These are phyloP conservation scores for Ammospiza nelsoni DNA, from an alignment of 2,113 vertebrate species.

Conservation along the genomic window DNA sequence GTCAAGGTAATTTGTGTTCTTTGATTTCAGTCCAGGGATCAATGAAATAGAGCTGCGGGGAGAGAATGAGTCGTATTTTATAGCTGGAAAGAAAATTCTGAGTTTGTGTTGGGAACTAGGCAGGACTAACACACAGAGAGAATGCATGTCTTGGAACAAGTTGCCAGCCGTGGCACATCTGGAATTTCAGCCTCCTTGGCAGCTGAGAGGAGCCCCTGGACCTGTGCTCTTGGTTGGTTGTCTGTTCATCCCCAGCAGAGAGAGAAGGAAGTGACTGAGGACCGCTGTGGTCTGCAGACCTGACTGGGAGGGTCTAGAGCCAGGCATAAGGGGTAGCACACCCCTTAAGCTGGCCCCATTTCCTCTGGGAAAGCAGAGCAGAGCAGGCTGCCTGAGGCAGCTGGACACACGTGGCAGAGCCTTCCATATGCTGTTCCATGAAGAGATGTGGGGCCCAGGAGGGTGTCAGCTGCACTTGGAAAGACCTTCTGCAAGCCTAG, in stretches of 20 bases:
- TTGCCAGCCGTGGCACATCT: background rate
- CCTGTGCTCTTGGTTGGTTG: fast-evolving
- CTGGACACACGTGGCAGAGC: background rate
- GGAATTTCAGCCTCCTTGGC: background rate
- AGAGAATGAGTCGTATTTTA: background rate
- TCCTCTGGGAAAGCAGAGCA: background rate
- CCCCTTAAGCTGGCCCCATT: background rate
- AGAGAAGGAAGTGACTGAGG: fast-evolving
- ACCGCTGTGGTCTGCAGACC: fast-evolving
- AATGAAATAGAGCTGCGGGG: background rate
- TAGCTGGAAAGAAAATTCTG: background rate
- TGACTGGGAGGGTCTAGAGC: background rate
- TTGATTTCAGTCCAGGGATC: conserved; percentile 5
- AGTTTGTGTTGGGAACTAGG: background rate
- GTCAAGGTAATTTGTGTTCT: background rate
- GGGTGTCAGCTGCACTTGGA: background rate
- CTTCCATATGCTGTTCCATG: fast-evolving
- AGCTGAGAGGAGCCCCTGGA: background rate
- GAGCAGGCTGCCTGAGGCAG: background rate
- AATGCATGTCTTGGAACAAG: background rate
- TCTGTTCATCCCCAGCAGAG: background rate
- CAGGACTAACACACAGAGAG: background rate
- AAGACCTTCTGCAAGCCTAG: fast-evolving
- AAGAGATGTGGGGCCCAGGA: background rate
- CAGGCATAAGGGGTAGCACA: fast-evolving